These are phyloP conservation scores for Sylvia borin DNA, from an alignment of 2,797 vertebrate species.

Conservation along the genomic window DNA sequence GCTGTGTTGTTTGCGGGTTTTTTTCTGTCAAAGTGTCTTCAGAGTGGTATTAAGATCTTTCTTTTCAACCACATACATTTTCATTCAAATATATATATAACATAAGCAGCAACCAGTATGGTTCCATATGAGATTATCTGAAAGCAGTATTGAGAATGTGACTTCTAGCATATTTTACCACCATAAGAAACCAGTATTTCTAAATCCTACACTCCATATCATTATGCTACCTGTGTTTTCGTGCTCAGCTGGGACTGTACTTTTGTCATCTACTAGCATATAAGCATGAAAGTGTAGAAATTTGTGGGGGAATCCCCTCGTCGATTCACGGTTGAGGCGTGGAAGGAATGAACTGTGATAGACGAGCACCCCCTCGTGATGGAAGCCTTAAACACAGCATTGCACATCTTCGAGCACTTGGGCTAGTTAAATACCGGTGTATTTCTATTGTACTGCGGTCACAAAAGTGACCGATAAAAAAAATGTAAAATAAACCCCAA, in stretches of 20 bases:
- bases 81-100: background rate
- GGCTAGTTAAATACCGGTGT: background rate
- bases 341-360: background rate
- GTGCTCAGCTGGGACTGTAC: background rate
- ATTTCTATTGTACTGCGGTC: background rate
- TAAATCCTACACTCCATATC: background rate
- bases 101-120: background rate
- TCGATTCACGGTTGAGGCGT: background rate
- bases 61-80: background rate
- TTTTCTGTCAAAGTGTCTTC: background rate
- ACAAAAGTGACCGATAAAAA: background rate
- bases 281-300: background rate
- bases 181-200: background rate
- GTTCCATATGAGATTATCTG: background rate
- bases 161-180: background rate
- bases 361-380: conserved; percentile 64
- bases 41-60: background rate
- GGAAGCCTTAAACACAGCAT: background rate
- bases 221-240: background rate
- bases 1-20: background rate
- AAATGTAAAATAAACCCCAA: background rate
- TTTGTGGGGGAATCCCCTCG: background rate
- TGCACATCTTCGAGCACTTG: background rate
- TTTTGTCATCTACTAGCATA: background rate
- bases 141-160: background rate